Base-by-base conservation (phyloP, 2,797 vertebrate genomes). In the Crocodylus rhombifer region DNA sequence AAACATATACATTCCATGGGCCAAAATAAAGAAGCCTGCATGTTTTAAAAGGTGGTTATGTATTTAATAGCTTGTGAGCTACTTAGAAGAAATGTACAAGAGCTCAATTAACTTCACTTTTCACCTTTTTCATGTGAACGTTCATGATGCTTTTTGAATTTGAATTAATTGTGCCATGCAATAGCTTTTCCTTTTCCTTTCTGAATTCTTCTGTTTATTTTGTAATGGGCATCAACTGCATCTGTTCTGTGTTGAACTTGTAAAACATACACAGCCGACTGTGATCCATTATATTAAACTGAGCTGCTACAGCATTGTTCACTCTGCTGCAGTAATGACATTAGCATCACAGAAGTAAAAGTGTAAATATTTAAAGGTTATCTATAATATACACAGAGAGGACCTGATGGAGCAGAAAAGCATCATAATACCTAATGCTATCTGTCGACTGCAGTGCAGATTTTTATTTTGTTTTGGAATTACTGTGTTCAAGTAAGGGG, bases 11-110 rank as follows among this genome's bases (percentile, higher is more conserved):
- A 86, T 95, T 92, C 79, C 75, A 80, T 80, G 90, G 96, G 95
- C 94, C 93, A 97, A 96, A 95, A 87, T 96, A 94, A 96, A 97
- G 94, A 95, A 95, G 95, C 80, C 86, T 86, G 79, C 94, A 63
- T 86, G 63, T 90, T 96, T 97, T 93, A 83, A 95, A 96, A 95
- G 63, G 42, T 87, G 89, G 60, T 92, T 97, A 88, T 93, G 20
- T 74, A 93, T 97, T 89, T 94, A 94, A 87, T 88, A 91, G 81
- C 77, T 95, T 88, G 61, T 90, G 86, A 58, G 71, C 83, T 97
- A 82, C 92, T 97, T 96, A 82, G 93, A 95, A 93, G 81, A 94
- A 88, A 78, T n/a, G 77, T 30, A 64, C 65, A 80, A 92, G 81
- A 69, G 86, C 85, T 90, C 26, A 82, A 15, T 65, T 95, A 78